Evolutionary conservation across 2,113 vertebrate genomes (phyloP), one percentile per base, ranked within the genome.

Genomic region (Dasyurus viverrinus): DNA sequence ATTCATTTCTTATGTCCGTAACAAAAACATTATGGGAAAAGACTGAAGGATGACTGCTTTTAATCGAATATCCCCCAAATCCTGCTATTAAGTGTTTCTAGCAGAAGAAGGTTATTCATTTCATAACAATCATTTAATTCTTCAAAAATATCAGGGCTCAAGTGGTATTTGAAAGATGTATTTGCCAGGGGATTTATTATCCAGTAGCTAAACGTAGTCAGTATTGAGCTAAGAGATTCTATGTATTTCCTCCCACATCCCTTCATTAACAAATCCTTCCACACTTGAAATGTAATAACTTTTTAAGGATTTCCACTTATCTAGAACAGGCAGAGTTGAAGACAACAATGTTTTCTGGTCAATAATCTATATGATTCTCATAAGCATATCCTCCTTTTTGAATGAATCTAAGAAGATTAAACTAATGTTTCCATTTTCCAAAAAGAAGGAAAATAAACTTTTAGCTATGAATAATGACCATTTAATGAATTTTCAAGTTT

Each of bases 101-200:
- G 90, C 94, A 68, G 96, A 94, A 97, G 95, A 95, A 96, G 95
- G 91, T 96, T 96, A 96, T 98, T 98, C 96, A 96, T 96, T 98
- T 97, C 94, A 97, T 94, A 97, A 96, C 54, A 97, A 97, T 0
- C 0, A 96, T 91, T 97, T 97, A 92, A 94, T 92, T 97, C 90
- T 91, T 97, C 92, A 97, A 89, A 98, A 98, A 95, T 91, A 97
- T 96, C 47, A 93, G 48, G 89, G 91, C 92, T 94, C 90, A 91
- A 97, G 93, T 96, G 92, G 94, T 94, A 97, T 96, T 93, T 96
- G n/a, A 54, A 93, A 97, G 92, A 84, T 25, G 48, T 96, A 94
- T 93, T 57, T 60, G 93, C 96, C 93, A n/a, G 92, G 94, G 92
- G 97, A 95, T 96, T 97, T 93, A 52, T 93, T 96, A 95, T 68